Percentiles rank a stretch among this genome's conserved stretches.
These are phyloP conservation scores for Panurus biarmicus DNA, from an alignment of 2,113 vertebrate genomes.

Conservation along the genomic window DNA sequence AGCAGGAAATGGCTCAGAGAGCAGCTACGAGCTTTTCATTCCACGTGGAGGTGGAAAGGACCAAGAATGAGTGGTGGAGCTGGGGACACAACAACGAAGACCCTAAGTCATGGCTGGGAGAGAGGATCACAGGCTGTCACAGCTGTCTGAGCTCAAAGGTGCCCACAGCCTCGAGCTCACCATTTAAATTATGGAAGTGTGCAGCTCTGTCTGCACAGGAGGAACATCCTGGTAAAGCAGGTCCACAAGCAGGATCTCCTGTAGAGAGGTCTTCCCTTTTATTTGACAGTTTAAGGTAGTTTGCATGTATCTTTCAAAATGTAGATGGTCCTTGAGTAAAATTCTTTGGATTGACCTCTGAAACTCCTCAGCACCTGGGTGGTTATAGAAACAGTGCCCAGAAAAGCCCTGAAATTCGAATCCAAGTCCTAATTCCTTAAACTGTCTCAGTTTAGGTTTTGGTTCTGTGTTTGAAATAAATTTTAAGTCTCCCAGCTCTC, in stretches of 20 bases:
- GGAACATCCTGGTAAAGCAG: background rate
- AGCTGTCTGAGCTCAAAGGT: background rate
- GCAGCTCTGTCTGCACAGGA: background rate
- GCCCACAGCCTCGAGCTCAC: background rate
- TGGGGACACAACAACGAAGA: background rate
- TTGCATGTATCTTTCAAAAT: background rate
- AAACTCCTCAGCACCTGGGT: background rate
- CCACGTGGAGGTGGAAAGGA: background rate
- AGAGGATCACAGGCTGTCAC: background rate
- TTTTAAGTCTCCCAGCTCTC: background rate
- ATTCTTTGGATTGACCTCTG: background rate
- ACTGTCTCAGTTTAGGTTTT: background rate
- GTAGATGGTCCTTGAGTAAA: background rate
- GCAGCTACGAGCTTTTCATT: background rate
- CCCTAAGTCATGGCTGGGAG: background rate
- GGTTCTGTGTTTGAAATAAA: background rate
- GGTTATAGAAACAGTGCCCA: background rate
- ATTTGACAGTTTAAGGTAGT: background rate
- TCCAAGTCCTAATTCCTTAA: background rate
- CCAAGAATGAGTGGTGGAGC: background rate
- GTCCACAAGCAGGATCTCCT: background rate
- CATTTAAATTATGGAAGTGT: background rate
- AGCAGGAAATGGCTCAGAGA: slow-evolving; percentile 38
- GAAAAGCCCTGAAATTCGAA: background rate
- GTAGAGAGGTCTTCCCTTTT: background rate